phyloP scores from a whole-genome alignment of 23 tunicate species.

The Ciona savignyi region DNA sequence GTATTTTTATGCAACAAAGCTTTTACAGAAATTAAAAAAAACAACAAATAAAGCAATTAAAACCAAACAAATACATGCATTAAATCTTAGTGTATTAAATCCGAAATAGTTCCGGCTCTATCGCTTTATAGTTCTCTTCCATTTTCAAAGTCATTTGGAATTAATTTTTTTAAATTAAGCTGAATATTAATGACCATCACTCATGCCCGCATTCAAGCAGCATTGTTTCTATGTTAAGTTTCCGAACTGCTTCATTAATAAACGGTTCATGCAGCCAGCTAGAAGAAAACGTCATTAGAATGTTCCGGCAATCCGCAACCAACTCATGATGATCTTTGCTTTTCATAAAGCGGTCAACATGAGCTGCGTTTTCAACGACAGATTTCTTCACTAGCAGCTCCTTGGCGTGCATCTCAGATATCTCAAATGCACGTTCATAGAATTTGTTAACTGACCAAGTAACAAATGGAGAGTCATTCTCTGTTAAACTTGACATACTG shows the following conservation, averaged over 20 bases:
- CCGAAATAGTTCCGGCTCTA: too few species aligned
- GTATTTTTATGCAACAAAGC: too few species aligned
- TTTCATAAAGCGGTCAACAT: constrained; percentile 38
- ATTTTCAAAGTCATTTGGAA: too few species aligned
- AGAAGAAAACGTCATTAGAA: constrained; percentile 55
- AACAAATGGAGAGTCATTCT: constrained; percentile 18
- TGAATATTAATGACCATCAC: too few species aligned
- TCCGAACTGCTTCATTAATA: constrained; percentile 29
- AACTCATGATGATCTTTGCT: constrained; percentile 4
- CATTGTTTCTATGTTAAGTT: constrained; percentile 25
- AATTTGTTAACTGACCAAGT: constrained; percentile 49
- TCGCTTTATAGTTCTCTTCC: too few species aligned
- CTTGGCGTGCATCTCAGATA: constrained; percentile 37
- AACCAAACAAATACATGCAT: too few species aligned
- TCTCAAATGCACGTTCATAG: constrained; percentile 17
- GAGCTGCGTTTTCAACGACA: constrained; percentile 77
- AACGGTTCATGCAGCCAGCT: constrained; percentile 86
- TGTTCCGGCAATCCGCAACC: constrained; percentile 35
- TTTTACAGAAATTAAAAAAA: too few species aligned
- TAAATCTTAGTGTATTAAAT: not conserved
- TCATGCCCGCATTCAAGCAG: constrained; percentile 69
- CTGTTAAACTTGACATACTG: not conserved
- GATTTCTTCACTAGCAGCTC: constrained; percentile 37
- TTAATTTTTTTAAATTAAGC: too few species aligned
- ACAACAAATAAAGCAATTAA: too few species aligned